Conservation (phyloP, 2,797 vertebrate species). For the Peromyscus attwateri region DNA sequence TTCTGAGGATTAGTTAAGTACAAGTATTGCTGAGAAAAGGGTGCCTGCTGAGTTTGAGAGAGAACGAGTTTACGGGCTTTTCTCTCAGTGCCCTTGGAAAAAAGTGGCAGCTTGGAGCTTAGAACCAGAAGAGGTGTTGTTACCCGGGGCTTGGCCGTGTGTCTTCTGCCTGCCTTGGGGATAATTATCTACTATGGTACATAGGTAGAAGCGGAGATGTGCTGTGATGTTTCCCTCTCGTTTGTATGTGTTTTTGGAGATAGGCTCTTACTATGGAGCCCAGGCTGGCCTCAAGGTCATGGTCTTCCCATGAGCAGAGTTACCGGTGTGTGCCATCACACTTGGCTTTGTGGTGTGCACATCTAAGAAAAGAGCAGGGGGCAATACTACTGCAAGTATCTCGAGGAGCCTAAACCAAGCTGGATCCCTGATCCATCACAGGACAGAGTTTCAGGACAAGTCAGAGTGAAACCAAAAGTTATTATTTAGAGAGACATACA, state of each 20-base stretch:
- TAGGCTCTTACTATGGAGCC: background rate
- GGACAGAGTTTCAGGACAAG: background rate
- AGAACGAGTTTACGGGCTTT: conserved; percentile 1
- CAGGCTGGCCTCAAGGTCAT: background rate
- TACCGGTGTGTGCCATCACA: background rate
- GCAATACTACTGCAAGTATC: background rate
- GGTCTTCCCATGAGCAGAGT: background rate
- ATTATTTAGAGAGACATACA: background rate
- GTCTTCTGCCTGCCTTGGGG: background rate
- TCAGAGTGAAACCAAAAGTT: background rate
- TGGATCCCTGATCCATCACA: background rate
- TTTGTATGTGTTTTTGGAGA: background rate
- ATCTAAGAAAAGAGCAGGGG: background rate
- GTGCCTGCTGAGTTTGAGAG: background rate
- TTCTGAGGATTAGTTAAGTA: conserved; percentile 15
- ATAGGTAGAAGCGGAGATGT: background rate
- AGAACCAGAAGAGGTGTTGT: background rate
- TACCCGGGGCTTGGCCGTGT: background rate
- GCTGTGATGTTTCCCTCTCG: background rate
- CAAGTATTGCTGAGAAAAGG: background rate
- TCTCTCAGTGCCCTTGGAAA: background rate
- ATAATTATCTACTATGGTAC: background rate
- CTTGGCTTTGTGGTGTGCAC: background rate
- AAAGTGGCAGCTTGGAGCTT: background rate
- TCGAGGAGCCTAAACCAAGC: background rate